These are phyloP conservation scores for Chrysolina oricalcia DNA, from an alignment of 2,888 invertebrate species.

Conservation along the genomic window DNA sequence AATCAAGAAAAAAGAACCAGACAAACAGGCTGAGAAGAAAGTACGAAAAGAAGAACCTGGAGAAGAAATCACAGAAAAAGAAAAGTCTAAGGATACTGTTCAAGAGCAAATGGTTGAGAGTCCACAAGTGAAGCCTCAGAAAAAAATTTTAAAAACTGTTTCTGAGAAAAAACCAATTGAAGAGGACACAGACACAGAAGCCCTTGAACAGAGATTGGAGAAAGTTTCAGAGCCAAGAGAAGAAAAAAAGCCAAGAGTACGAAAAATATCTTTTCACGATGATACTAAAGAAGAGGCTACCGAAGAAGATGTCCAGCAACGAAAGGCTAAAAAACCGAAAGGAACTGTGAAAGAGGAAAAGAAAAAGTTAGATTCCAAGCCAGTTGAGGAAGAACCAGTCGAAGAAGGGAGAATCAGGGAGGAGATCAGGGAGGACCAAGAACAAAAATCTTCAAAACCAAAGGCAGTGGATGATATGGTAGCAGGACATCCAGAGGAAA, in stretches of 20 bases:
- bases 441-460: no score
- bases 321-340: no score
- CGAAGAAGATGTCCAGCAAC: neutral
- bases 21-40: neutral
- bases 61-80: neutral
- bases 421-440: no score
- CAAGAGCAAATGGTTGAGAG: neutral
- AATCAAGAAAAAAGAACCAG: neutral
- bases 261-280: constrained; percentile 1
- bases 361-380: no score
- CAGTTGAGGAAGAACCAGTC: neutral
- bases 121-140: constrained; percentile 2
- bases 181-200: neutral
- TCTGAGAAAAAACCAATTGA: neutral
- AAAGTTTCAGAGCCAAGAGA: neutral
- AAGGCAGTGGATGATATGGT: no score
- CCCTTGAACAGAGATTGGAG: neutral
- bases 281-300: neutral
- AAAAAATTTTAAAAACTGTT: neutral
- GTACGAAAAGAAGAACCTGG: neutral
- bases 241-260: neutral
- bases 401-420: no score
- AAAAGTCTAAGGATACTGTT: neutral
- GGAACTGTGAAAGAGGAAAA: no score
- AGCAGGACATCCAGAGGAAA: neutral